Conservation (phyloP, 2,113 vertebrate species). For the Nothocercus julius region DNA sequence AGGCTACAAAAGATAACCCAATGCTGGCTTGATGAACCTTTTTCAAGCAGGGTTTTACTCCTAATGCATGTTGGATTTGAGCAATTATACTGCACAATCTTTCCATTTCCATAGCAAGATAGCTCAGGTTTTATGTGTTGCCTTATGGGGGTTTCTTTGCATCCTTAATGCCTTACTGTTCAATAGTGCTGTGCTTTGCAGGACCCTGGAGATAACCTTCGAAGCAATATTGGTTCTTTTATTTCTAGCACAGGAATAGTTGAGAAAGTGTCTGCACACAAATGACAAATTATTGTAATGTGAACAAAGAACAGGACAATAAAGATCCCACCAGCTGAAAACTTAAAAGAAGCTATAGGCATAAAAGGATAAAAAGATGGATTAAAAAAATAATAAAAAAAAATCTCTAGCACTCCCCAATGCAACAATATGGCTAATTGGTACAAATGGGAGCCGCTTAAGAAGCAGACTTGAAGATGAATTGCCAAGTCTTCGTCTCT, state of each 20-base stretch:
- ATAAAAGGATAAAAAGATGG: slow-evolving; percentile 14
- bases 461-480: slow-evolving; percentile 2
- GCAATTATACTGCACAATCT: slow-evolving; percentile 34
- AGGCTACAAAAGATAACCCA: not conserved
- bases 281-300: slow-evolving; percentile 76
- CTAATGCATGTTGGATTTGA: slow-evolving; percentile 41
- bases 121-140: slow-evolving; percentile 64
- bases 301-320: slow-evolving; percentile 63
- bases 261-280: slow-evolving; percentile 66
- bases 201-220: slow-evolving; percentile 69
- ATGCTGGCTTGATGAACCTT: not conserved
- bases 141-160: slow-evolving; percentile 66
- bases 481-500: not conserved
- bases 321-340: slow-evolving; percentile 45
- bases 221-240: slow-evolving; percentile 60
- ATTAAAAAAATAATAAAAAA: not conserved
- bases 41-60: slow-evolving; percentile 50
- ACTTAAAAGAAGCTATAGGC: slow-evolving; percentile 31
- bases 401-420: not conserved
- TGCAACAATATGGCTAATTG: slow-evolving; percentile 44
- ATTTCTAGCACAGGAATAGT: slow-evolving; percentile 74
- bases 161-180: slow-evolving; percentile 72
- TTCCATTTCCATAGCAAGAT: slow-evolving; percentile 56
- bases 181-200: slow-evolving; percentile 67
- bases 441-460: slow-evolving; percentile 46